Conservation (phyloP, 2,113 vertebrate genomes). For the Andinoacara biseriatus region DNA sequence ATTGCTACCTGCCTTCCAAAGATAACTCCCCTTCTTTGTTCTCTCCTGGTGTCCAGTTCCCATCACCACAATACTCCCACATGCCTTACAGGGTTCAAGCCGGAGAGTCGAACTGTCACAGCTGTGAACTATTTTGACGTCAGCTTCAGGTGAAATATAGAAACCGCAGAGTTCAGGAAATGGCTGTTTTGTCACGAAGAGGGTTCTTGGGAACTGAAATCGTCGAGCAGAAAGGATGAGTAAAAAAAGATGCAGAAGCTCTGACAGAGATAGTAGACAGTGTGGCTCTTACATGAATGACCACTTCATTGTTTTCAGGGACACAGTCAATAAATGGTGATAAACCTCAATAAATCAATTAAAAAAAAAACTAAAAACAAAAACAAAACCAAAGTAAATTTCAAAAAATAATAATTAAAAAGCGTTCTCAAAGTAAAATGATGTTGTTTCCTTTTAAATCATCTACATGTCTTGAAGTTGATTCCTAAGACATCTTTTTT, state of each 20-base stretch:
- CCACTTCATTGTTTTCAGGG: too few relatives aligned
- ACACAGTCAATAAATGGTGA: too few relatives aligned
- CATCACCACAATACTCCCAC: conserved; percentile 15
- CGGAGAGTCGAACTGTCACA: conserved; percentile 12
- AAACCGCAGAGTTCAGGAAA: conserved; percentile 31
- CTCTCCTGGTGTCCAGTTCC: neutral
- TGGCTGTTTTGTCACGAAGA: conserved; percentile 29
- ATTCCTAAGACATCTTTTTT: neutral
- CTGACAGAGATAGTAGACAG: neutral
- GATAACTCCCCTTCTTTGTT: conserved; percentile 36
- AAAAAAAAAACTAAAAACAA: neutral
- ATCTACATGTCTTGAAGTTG: neutral
- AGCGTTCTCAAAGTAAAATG: too few relatives aligned
- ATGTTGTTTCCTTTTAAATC: neutral
- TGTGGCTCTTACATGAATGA: neutral
- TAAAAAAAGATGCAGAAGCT: conserved; percentile 5
- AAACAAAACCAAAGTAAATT: neutral
- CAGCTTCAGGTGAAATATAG: conserved; percentile 5
- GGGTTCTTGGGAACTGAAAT: conserved; percentile 25
- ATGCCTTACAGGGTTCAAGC: neutral
- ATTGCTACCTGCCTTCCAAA: conserved; percentile 52
- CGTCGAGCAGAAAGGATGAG: conserved; percentile 4
- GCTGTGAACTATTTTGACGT: conserved; percentile 5
- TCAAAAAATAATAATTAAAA: neutral
- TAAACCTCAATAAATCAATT: neutral